Percentiles rank a stretch among this genome's conserved stretches.
Evolutionary conservation across 2,888 invertebrate genomes (phyloP).

Genomic region (Epiblema foenella): DNA sequence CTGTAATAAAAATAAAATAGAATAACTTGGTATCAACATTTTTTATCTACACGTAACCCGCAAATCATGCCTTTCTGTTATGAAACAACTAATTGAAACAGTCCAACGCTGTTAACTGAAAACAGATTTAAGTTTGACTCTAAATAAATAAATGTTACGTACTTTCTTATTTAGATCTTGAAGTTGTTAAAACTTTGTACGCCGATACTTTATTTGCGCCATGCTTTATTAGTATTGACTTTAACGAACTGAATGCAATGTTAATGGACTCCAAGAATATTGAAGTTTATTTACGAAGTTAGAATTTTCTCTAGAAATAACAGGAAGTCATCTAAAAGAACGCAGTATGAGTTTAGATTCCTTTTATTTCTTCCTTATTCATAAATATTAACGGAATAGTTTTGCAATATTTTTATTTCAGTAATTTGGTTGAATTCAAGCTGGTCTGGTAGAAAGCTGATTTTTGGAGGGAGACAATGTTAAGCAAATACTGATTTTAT

Average conservation of each 20-base stretch:
- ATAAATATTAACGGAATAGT: neutral
- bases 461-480: too few species aligned
- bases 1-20: too few species aligned
- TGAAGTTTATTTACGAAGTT: slow-evolving; percentile 4
- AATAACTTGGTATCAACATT: too few species aligned
- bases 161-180: slow-evolving; percentile 33
- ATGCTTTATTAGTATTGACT: slow-evolving; percentile 39
- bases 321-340: neutral
- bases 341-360: neutral
- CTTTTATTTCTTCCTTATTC: too few species aligned
- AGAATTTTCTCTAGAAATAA: slow-evolving; percentile 1
- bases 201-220: slow-evolving; percentile 36
- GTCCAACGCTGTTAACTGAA: slow-evolving; percentile 25
- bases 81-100: slow-evolving; percentile 12
- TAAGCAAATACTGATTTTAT: too few species aligned
- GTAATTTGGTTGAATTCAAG: neutral
- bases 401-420: neutral
- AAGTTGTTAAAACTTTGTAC: slow-evolving; percentile 41
- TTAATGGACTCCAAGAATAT: slow-evolving; percentile 3
- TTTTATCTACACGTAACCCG: too few species aligned
- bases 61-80: neutral
- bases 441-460: too few species aligned
- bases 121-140: slow-evolving; percentile 34
- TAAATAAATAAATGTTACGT: slow-evolving; percentile 29
- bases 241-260: slow-evolving; percentile 14